Evolutionary conservation across 2,888 invertebrate species (phyloP), one percentile per base, ranked within the genome.

Genomic region (Barypeithes pellucidus): DNA sequence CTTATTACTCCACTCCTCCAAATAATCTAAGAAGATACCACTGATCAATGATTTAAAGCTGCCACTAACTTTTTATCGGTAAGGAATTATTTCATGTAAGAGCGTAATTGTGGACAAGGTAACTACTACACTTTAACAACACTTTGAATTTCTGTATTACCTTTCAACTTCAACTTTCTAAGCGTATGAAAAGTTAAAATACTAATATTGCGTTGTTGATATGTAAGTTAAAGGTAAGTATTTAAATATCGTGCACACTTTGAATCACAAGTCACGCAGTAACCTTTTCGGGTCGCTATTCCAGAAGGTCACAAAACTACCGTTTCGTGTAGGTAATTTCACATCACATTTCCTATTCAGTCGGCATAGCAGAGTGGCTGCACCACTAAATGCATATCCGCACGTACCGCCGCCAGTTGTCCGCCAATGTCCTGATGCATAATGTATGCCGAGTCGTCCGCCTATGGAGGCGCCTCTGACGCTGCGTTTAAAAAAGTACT

Each of bases 401-500:
- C 47, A 45, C 47, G 45, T 60, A 18, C 39, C 29, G 33, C 67
- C 60, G 67, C 36, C 45, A 67, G 59, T 63, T 45, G 60, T 59
- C 45, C 50, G 41, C 61, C 63, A 24, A 63, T 47, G 47, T 62
- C 62, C 63, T 29, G 59, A 57, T 73, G 67, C 73, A 73, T 73
- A 63, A 68, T 63, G 59, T 33, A 60, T 60, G 18, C 45, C 70
- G 57, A 20, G 20, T 45, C 66, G 66, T 67, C 54, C 67, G 67
- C 67, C 67, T 67, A 59, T 67, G 60, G 67, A 67, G 47, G 54
- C 60, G 47, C 63, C 63, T 63, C 47, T 33, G 50, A 63, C 54
- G 69, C 54, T 69, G 62, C 69, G 69, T 69, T 61, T 14, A 63
- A 60, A 69, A 69, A 59, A 33, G 45, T 45, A 67, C 54, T 63